Evolutionary conservation across 1,140 invertebrate genomes (phyloP), one percentile per base, ranked within the genome.

Genomic region (Neodiprion fabricii): DNA sequence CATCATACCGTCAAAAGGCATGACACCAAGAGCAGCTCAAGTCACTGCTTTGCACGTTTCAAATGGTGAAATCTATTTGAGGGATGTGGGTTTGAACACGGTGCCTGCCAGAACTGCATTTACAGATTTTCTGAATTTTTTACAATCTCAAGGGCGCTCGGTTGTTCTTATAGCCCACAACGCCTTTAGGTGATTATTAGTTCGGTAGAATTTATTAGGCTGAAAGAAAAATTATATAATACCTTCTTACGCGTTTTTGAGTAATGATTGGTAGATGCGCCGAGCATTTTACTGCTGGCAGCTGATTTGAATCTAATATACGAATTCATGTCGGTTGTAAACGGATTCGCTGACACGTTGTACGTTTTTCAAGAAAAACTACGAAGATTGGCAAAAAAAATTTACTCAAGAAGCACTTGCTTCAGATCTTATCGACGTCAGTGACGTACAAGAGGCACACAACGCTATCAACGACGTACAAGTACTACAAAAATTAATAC

Each of bases 401-500:
- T 21, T 74, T 48, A 71, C 49, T 17, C 74, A 71, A n/a, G 74
- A 74, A 48, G 69, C 53, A 14, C 74, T 74, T 11, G 69, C 74
- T 71, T 17, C 17, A 9, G 70, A 74, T 71, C 71, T 61, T 40
- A 17, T 74, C 48, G 68, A 53, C 8, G 11, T n/a, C 5, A 48
- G 40, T 12, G 9, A 61, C 53, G 53, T 17, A 17, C 53, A 53
- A 53, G 50, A 10, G 50, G 50, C 50, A 53, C 50, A 53, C 1
- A 61, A 61, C n/a, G 8, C 53, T 61, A 61, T 61, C 7, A 61
- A 61, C 53, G 53, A 61, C 7, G 53, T 61, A 9, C 53, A 61
- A 14, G 53, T 61, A 12, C n/a, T 61, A 9, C 11, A 14, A 5
- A 12, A 61, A 61, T 61, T 61, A 61, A 14, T 61, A 17, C 53